A percentile compares a stretch with the other conserved stretches of the same genome.
These are phyloP conservation scores for Callionymus lyra DNA, from an alignment of 2,113 vertebrate genomes.

Conservation along the genomic window DNA sequence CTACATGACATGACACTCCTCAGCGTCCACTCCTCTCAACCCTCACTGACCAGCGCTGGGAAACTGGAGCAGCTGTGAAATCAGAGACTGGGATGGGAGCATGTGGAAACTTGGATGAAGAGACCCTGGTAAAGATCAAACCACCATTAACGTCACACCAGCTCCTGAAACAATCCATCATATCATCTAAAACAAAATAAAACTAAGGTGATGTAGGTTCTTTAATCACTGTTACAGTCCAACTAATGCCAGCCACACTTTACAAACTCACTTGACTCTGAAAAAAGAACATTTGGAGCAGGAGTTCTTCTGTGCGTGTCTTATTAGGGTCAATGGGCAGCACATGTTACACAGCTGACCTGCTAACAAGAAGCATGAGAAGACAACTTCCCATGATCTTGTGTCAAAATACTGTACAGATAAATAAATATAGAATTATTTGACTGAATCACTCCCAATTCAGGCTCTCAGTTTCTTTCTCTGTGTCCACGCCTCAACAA, in stretches of 20 bases:
- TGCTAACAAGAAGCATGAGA: constrained; percentile 9
- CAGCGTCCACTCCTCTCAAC: neutral
- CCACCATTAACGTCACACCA: constrained; percentile 6
- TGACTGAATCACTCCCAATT: too few species aligned
- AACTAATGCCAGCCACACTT: too few species aligned
- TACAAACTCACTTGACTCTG: too few species aligned
- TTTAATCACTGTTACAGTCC: too few species aligned
- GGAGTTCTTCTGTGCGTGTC: constrained; percentile 8
- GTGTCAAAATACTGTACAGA: too few species aligned
- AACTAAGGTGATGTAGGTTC: too few species aligned
- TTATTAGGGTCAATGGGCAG: constrained; percentile 2
- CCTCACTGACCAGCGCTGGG: neutral
- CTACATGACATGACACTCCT: too few species aligned
- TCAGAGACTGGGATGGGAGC: constrained; percentile 28
- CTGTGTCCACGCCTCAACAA: too few species aligned
- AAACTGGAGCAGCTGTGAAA: constrained; percentile 54
- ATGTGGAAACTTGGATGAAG: constrained; percentile 4
- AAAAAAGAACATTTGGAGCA: constrained; percentile 10
- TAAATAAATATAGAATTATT: too few species aligned
- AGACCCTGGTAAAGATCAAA: constrained; percentile 3
- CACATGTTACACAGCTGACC: constrained; percentile 20
- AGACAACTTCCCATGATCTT: too few species aligned
- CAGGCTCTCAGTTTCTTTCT: too few species aligned
- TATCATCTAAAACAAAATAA: constrained; percentile 1
- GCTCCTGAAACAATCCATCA: neutral